Conservation (phyloP, 2,797 vertebrate genomes). For the Cygnus olor region DNA sequence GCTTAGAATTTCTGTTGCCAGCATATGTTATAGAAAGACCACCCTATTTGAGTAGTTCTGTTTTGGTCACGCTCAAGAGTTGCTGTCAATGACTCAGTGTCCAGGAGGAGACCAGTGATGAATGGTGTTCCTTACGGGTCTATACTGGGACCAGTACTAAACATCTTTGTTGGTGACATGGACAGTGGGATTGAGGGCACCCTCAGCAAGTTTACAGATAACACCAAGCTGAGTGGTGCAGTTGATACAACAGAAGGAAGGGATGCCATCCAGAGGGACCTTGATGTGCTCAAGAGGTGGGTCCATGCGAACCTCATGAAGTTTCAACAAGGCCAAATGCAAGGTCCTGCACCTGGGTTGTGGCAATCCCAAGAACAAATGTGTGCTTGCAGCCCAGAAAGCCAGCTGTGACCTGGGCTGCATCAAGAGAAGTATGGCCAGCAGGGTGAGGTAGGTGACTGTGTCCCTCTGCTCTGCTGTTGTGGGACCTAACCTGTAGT, state of each 20-base stretch:
- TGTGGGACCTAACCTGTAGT: too few relatives aligned
- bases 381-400: too few relatives aligned
- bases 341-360: not conserved
- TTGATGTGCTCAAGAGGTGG: not conserved
- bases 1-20: not conserved
- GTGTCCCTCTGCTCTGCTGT: too few relatives aligned
- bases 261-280: not conserved
- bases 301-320: not conserved
- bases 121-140: not conserved
- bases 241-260: not conserved
- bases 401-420: too few relatives aligned
- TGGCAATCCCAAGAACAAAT: not conserved
- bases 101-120: not conserved
- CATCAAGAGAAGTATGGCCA: too few relatives aligned
- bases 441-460: too few relatives aligned
- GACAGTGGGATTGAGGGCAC: not conserved
- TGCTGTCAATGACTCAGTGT: not conserved
- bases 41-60: not conserved
- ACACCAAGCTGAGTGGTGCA: not conserved
- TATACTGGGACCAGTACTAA: not conserved
- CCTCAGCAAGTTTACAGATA: not conserved
- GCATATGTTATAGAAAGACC: not conserved
- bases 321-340: not conserved
- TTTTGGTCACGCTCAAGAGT: not conserved
- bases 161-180: not conserved